These are phyloP conservation scores for Trichechus manatus DNA, from an alignment of 2,113 vertebrate species.

Conservation along the genomic window DNA sequence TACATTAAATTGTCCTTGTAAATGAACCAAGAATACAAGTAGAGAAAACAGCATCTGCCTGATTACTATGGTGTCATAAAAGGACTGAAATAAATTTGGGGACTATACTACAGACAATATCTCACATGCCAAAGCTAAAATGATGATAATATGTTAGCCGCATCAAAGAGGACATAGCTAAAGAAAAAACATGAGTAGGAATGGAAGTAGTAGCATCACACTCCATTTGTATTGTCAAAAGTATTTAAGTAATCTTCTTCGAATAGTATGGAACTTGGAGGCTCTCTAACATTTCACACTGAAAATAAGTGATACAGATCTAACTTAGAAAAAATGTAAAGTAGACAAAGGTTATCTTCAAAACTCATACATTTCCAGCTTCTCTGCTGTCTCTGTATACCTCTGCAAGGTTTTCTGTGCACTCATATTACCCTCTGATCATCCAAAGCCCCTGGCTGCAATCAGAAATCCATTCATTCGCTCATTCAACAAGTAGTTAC, in stretches of 20 bases:
- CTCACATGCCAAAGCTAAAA: background rate
- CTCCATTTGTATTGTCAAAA: background rate
- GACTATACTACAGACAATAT: background rate
- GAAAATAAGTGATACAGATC: background rate
- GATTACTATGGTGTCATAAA: slow-evolving; percentile 11
- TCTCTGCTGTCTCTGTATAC: background rate
- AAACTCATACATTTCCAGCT: background rate
- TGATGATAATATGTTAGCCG: background rate
- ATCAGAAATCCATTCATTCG: slow-evolving; percentile 6
- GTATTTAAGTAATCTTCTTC: background rate
- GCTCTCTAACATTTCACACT: background rate
- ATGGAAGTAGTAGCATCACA: too few relatives aligned
- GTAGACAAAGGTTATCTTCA: background rate
- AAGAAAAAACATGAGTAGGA: background rate
- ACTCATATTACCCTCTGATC: background rate
- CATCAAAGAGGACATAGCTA: background rate
- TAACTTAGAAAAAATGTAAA: background rate
- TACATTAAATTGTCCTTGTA: background rate
- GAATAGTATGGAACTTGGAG: background rate
- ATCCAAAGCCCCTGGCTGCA: background rate
- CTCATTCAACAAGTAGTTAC: background rate
- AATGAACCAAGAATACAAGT: slow-evolving; percentile 5
- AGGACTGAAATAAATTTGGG: background rate
- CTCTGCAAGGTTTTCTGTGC: background rate
- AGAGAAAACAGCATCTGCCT: background rate